Conservation (phyloP, 2,888 invertebrate genomes). For the Tryphoninae sp. region DNA sequence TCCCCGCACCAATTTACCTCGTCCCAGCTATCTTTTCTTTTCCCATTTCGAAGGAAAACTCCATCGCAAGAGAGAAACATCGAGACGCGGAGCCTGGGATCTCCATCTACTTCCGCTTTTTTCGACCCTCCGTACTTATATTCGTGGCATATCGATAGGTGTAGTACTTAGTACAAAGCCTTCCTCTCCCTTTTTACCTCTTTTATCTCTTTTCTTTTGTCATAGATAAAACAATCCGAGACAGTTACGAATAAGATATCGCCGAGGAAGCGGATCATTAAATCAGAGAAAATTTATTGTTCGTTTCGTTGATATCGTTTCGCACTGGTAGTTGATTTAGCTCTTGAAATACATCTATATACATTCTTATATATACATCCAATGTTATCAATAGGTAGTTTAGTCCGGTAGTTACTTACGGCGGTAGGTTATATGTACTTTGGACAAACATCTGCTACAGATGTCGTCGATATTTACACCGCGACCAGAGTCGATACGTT, state of each 20-base stretch:
- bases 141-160: not conserved
- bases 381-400: no score
- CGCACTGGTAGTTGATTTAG: not conserved
- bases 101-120: conserved; percentile 52
- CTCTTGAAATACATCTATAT: not conserved
- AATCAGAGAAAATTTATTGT: conserved; percentile 37
- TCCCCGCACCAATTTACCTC: conserved; percentile 48
- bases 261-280: conserved; percentile 11
- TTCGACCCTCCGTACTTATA: no score
- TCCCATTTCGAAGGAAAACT: conserved; percentile 40
- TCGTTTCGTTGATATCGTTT: conserved; percentile 17
- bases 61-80: conserved; percentile 39
- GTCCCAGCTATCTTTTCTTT: conserved; percentile 25
- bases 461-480: conserved; percentile 39
- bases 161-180: conserved; percentile 13
- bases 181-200: not conserved
- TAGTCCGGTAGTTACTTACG: not conserved
- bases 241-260: conserved; percentile 13
- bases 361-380: not conserved
- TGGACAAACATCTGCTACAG: conserved; percentile 30
- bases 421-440: not conserved
- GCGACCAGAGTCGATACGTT: conserved; percentile 31
- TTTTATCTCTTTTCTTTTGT: no score
- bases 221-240: no score
- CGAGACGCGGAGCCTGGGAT: conserved; percentile 23